These are phyloP conservation scores for Drosophila littoralis DNA, from an alignment of 1,140 invertebrate genomes.

Conservation along the genomic window DNA sequence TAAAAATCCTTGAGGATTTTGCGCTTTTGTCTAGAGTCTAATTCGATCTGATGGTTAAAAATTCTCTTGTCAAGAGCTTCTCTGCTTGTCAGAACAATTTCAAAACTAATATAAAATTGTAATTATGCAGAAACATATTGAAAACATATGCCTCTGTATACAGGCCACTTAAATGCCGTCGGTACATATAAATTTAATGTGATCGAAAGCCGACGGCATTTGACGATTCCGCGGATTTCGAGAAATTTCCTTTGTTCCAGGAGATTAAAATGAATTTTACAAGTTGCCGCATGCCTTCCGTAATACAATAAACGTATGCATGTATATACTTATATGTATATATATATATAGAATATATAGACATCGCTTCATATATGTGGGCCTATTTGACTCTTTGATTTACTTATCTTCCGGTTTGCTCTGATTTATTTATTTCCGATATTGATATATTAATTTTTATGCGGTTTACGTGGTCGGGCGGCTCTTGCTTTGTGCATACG, in stretches of 20 bases:
- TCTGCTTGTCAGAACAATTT: neutral
- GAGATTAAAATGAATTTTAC: constrained; percentile 24
- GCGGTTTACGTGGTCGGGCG: neutral
- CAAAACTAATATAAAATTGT: neutral
- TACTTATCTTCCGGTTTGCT: constrained; percentile 25
- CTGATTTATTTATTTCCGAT: constrained; percentile 43
- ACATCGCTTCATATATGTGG: neutral
- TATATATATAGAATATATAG: constrained; percentile 1
- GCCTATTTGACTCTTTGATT: constrained; percentile 12
- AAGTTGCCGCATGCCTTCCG: constrained; percentile 3
- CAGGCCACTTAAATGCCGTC: neutral
- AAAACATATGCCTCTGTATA: neutral
- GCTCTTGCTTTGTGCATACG: neutral
- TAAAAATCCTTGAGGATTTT: too few relatives aligned
- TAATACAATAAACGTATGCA: constrained; percentile 1
- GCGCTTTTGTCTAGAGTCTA: too few relatives aligned
- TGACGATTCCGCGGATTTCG: constrained; percentile 3
- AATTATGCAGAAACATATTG: too few relatives aligned
- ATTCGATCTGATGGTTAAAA: too few relatives aligned
- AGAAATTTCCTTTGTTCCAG: constrained; percentile 25
- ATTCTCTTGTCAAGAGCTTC: too few relatives aligned
- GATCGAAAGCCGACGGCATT: constrained; percentile 40
- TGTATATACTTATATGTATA: neutral
- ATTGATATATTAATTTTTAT: constrained; percentile 27
- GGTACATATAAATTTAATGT: constrained; percentile 8